A percentile compares a stretch with the other conserved stretches of the same genome.
These are phyloP conservation scores for Apteryx mantelli DNA, from an alignment of 2,113 vertebrate species.

Conservation along the genomic window DNA sequence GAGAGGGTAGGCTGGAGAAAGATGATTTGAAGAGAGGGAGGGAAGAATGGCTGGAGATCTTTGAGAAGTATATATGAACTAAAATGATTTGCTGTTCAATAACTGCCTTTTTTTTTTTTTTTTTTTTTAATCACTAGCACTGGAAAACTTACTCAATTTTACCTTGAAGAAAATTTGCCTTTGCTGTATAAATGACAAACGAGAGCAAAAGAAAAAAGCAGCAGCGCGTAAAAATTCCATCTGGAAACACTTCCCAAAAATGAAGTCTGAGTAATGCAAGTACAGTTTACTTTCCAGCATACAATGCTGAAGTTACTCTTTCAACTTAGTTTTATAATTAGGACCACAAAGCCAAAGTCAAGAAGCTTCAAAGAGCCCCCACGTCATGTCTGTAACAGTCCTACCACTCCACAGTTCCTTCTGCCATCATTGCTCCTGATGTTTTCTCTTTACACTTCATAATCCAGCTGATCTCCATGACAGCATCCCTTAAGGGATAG, in stretches of 20 bases:
- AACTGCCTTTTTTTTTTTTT: neutral
- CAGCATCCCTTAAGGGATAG: neutral
- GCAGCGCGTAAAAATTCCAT: neutral
- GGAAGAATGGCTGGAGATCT: neutral
- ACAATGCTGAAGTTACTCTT: neutral
- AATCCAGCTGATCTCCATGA: neutral
- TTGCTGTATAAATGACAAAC: neutral
- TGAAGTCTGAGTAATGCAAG: neutral
- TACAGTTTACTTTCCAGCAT: neutral
- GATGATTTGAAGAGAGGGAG: neutral
- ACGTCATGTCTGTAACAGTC: neutral
- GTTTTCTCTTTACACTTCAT: neutral
- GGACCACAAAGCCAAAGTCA: neutral
- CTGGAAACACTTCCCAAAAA: conserved; percentile 1
- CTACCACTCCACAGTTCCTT: neutral
- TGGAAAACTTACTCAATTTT: neutral
- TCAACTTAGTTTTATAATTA: neutral
- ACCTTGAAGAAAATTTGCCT: neutral
- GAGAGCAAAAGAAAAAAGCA: neutral
- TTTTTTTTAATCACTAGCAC: neutral
- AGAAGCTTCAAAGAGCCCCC: neutral
- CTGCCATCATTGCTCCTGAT: neutral
- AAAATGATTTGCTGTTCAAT: neutral
- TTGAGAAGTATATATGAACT: neutral
- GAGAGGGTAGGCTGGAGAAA: neutral